Conservation (phyloP, 1,140 invertebrate genomes). For the Pararge aegeria region DNA sequence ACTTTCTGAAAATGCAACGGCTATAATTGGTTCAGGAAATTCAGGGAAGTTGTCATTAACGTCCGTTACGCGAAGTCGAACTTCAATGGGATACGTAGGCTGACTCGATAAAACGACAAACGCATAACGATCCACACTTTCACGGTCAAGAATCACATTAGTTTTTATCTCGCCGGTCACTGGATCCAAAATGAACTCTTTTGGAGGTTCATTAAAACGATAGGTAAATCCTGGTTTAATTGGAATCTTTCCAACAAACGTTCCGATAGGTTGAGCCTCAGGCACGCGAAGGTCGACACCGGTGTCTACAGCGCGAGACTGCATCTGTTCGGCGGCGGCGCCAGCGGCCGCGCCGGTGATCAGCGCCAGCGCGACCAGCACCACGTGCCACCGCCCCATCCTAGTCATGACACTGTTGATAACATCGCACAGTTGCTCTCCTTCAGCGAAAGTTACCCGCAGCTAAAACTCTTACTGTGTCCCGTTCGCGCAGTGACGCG, state of each 20-base stretch:
- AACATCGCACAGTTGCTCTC: constrained; percentile 60
- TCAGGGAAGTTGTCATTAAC: constrained; percentile 94
- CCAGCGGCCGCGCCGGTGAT: constrained; percentile 54
- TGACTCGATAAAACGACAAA: constrained; percentile 94
- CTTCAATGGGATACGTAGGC: constrained; percentile 95
- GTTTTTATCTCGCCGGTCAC: constrained; percentile 91
- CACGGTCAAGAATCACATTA: constrained; percentile 89
- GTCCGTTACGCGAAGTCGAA: constrained; percentile 91
- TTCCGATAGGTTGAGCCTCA: constrained; percentile 91
- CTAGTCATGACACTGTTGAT: constrained; percentile 64
- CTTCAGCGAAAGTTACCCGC: constrained; percentile 48
- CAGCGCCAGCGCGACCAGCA: constrained; percentile 72
- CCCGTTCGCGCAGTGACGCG: constrained; percentile 71
- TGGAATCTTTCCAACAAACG: constrained; percentile 91
- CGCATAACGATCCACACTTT: constrained; percentile 91
- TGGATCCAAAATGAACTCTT: constrained; percentile 90
- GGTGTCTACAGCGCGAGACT: constrained; percentile 91
- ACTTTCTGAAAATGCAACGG: constrained; percentile 94
- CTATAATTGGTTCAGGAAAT: constrained; percentile 93
- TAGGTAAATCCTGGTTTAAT: constrained; percentile 93
- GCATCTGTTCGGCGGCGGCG: constrained; percentile 84
- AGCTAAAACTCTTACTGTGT: constrained; percentile 59
- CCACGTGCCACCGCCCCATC: constrained; percentile 75
- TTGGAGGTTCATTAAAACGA: constrained; percentile 93
- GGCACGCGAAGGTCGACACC: constrained; percentile 90